These are phyloP conservation scores for Turritopsis dohrnii DNA, from an alignment of 30 jellyfish, hydroid and myxozoan genomes.

Conservation along the genomic window DNA sequence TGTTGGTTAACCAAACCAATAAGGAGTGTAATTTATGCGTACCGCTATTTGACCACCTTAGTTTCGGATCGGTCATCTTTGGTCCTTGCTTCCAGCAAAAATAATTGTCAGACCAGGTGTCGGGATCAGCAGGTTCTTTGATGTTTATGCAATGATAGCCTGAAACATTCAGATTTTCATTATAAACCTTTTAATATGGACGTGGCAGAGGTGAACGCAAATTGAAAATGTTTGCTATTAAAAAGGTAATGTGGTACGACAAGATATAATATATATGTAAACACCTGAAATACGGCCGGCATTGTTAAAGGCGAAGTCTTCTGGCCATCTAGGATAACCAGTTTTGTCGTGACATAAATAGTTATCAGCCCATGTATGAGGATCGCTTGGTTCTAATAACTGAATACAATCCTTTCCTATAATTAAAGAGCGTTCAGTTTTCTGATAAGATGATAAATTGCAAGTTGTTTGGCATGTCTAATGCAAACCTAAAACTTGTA, in stretches of 20 bases:
- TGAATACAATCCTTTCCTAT: slow-evolving; percentile 10
- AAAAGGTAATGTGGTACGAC: no score
- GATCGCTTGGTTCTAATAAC: slow-evolving; percentile 6
- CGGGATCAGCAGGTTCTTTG: slow-evolving; percentile 48
- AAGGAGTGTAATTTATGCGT: background rate
- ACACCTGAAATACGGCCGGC: slow-evolving; percentile 9
- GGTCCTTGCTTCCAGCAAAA: slow-evolving; percentile 33
- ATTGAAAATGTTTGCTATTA: no score
- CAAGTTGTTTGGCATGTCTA: no score
- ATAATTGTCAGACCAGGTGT: slow-evolving; percentile 50
- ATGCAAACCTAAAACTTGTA: no score
- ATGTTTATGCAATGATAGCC: slow-evolving; percentile 47
- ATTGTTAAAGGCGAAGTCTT: slow-evolving; percentile 51
- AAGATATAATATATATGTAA: background rate
- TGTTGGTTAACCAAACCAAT: background rate
- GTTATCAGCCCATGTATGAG: slow-evolving; percentile 1
- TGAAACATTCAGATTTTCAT: slow-evolving; percentile 11
- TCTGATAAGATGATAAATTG: no score
- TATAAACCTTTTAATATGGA: background rate
- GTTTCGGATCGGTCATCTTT: slow-evolving; percentile 25
- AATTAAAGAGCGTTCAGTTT: background rate
- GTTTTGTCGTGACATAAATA: slow-evolving; percentile 3
- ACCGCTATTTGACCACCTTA: slow-evolving; percentile 71
- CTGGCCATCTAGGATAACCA: slow-evolving; percentile 65
- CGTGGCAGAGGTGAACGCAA: background rate